These are phyloP conservation scores for Denticeps clupeoides DNA, from an alignment of 2,797 vertebrate species.

Conservation along the genomic window DNA sequence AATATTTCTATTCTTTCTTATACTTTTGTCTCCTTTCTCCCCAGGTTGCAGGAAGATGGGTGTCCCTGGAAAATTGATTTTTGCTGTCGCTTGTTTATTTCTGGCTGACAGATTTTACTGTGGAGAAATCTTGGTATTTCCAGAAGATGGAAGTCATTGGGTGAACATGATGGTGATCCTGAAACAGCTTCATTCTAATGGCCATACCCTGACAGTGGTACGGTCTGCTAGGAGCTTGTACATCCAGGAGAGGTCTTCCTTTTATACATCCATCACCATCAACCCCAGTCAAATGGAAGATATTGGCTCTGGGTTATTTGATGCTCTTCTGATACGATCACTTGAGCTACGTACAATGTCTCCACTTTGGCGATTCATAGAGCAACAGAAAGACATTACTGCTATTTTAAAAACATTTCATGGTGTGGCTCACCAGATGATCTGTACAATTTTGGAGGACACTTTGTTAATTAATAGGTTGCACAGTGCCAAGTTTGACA, in stretches of 20 bases:
- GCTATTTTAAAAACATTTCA: slow-evolving; percentile 21
- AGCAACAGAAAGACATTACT: slow-evolving; percentile 21
- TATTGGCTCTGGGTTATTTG: not conserved
- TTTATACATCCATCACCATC: slow-evolving; percentile 28
- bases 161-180: slow-evolving; percentile 40
- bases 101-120: not conserved
- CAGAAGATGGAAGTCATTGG: slow-evolving; percentile 40
- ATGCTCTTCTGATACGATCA: slow-evolving; percentile 13
- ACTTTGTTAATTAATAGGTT: slow-evolving; percentile 8
- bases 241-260: slow-evolving; percentile 21
- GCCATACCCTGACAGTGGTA: slow-evolving; percentile 32
- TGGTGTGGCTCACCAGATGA: slow-evolving; percentile 14
- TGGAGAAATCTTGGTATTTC: slow-evolving; percentile 35
- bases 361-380: slow-evolving; percentile 19
- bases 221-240: slow-evolving; percentile 30
- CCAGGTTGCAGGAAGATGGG: slow-evolving; percentile 22
- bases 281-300: slow-evolving; percentile 11
- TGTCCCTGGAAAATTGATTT: slow-evolving; percentile 6
- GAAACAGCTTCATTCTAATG: slow-evolving; percentile 22
- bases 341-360: slow-evolving; percentile 18
- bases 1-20: too few relatives aligned
- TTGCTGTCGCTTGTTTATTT: slow-evolving; percentile 11
- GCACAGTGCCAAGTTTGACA: slow-evolving; percentile 19
- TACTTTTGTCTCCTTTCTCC: slow-evolving; percentile 4
- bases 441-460: slow-evolving; percentile 32